Percentiles rank a stretch among this genome's conserved stretches.
Evolutionary conservation across 2,888 invertebrate genomes (phyloP).

Genomic region (Caenorhabditis drosophilae): DNA sequence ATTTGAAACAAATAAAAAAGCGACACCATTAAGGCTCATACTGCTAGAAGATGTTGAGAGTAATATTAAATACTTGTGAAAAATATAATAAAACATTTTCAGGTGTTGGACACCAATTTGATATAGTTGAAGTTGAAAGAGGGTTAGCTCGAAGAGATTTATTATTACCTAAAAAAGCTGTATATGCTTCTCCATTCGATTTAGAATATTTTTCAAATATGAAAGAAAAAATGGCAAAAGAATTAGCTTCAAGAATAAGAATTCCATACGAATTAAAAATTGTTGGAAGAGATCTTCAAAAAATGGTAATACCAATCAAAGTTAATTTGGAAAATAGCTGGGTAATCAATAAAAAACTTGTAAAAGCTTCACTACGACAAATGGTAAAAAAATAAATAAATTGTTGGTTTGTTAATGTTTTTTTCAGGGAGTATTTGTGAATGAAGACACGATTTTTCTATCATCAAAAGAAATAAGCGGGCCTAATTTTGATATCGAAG

Average conservation of each 20-base stretch:
- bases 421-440: conserved; percentile 74
- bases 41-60: conserved; percentile 65
- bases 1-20: conserved; percentile 47
- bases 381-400: conserved; percentile 19
- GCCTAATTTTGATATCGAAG: conserved; percentile 81
- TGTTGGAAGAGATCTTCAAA: conserved; percentile 55
- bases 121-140: conserved; percentile 58
- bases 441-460: conserved; percentile 80
- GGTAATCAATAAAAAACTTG: conserved; percentile 53
- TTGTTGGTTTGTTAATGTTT: no score
- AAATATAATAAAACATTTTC: conserved; percentile 7
- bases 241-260: conserved; percentile 57
- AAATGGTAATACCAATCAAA: conserved; percentile 55
- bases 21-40: conserved; percentile 61
- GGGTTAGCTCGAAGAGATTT: conserved; percentile 55
- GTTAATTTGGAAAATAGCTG: conserved; percentile 64
- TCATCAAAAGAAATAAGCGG: conserved; percentile 80
- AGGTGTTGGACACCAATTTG: conserved; percentile 67
- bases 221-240: conserved; percentile 66
- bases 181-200: conserved; percentile 67
- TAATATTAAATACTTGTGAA: conserved; percentile 5
- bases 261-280: conserved; percentile 59
- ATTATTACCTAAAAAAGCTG: conserved; percentile 56
- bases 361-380: conserved; percentile 56
- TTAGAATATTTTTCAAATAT: conserved; percentile 62